These are phyloP conservation scores for Gastrophysa polygoni DNA, from an alignment of 2,888 invertebrate genomes.

Conservation along the genomic window DNA sequence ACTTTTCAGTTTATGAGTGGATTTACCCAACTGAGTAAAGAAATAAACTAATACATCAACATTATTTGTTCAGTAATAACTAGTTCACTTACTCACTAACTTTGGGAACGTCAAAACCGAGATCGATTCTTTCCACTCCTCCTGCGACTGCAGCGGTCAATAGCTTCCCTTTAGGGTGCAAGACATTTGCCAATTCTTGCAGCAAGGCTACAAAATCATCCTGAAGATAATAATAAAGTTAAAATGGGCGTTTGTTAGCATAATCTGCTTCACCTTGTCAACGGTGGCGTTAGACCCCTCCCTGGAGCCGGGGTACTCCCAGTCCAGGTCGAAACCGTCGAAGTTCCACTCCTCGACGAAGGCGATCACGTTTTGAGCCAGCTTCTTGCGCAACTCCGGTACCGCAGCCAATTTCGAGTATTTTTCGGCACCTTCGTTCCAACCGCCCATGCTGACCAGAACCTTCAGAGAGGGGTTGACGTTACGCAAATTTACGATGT, in stretches of 20 bases:
- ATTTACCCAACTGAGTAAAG: too few relatives aligned
- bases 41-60: too few relatives aligned
- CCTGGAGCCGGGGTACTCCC: conserved; percentile 78
- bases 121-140: conserved; percentile 41
- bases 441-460: conserved; percentile 69
- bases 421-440: conserved; percentile 63
- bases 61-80: too few relatives aligned
- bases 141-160: conserved; percentile 48
- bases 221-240: conserved; percentile 32
- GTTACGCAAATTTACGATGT: conserved; percentile 1
- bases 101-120: conserved; percentile 44
- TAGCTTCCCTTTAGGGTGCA: conserved; percentile 41
- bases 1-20: too few relatives aligned
- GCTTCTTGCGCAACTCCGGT: conserved; percentile 35
- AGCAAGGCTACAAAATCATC: conserved; percentile 45
- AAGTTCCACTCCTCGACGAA: conserved; percentile 64
- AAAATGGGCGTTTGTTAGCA: too few relatives aligned
- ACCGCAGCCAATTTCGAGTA: conserved; percentile 59
- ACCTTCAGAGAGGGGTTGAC: conserved; percentile 61
- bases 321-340: conserved; percentile 83
- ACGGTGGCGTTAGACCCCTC: conserved; percentile 24
- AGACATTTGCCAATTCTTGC: conserved; percentile 40
- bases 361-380: conserved; percentile 24
- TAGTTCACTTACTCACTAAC: conserved; percentile 39
- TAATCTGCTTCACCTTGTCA: conserved; percentile 20